A percentile compares a stretch with the other conserved stretches of the same genome.
These are phyloP conservation scores for Zele albiditarsus DNA, from an alignment of 2,888 invertebrate genomes.

Conservation along the genomic window DNA sequence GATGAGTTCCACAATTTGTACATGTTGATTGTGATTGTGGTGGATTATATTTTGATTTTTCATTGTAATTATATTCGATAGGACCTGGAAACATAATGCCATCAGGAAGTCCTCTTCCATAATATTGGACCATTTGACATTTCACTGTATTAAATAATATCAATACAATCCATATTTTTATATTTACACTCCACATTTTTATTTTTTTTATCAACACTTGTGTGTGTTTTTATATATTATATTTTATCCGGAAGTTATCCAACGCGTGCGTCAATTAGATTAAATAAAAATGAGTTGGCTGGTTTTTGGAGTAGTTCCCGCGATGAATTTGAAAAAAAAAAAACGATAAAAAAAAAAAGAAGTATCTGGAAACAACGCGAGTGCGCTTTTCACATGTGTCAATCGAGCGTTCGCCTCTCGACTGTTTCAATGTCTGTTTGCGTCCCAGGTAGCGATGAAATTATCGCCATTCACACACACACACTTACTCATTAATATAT, in stretches of 20 bases:
- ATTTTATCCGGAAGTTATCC: not conserved
- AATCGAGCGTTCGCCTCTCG: slow-evolving; percentile 39
- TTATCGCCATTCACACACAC: slow-evolving; percentile 11
- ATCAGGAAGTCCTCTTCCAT: slow-evolving; percentile 43
- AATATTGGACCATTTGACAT: slow-evolving; percentile 39
- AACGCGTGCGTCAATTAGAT: not conserved
- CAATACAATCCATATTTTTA: slow-evolving; percentile 44
- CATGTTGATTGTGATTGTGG: not conserved
- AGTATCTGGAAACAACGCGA: not conserved
- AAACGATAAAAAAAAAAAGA: not conserved
- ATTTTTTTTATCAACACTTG: not conserved
- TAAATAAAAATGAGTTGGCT: not conserved
- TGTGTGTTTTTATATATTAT: not conserved
- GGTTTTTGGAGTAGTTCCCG: slow-evolving; percentile 23
- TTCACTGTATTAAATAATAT: slow-evolving; percentile 43
- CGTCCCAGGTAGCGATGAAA: slow-evolving; percentile 32
- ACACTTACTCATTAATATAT: not conserved
- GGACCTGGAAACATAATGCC: slow-evolving; percentile 54
- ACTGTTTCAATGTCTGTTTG: slow-evolving; percentile 41
- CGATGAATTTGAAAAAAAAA: slow-evolving; percentile 25
- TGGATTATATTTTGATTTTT: not conserved
- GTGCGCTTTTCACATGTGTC: not conserved
- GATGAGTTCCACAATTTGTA: slow-evolving; percentile 27
- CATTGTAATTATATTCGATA: not conserved
- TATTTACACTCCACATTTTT: slow-evolving; percentile 29